Evolutionary conservation across 2,888 invertebrate species (phyloP), one percentile per base, ranked within the genome.

Genomic region (Orthonychiurus folsomi): DNA sequence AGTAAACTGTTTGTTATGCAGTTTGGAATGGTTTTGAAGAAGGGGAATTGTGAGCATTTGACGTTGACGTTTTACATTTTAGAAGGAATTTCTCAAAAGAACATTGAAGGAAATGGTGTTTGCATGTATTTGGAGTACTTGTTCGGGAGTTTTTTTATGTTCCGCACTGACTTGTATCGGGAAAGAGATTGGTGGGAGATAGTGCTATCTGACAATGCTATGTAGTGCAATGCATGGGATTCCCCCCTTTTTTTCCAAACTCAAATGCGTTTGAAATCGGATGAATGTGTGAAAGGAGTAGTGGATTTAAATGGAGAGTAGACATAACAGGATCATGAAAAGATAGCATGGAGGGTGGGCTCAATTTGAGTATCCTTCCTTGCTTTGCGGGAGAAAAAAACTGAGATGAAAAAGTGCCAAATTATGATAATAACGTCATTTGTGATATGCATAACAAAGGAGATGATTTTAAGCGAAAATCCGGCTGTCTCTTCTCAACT

Each of bases 371-470:
- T 37, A 57, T n/a, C 18, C 37, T 3, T 9, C 61, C 47, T 60
- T 62, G 58, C 61, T 63, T 69, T 60, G 60, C 64, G 65, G 65
- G 66, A 66, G 64, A 63, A 66, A 65, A 65, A 63, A 66, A 64
- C 66, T 65, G 66, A 66, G 65, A 69, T 69, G 69, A 69, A 66
- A 68, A 69, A 69, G 66, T 69, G 66, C 66, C 66, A 69, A 69
- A 66, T 69, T 69, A 69, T 69, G 65, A 69, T 69, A 69, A 69
- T 69, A 65, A 65, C 66, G 65, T 69, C 69, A 69, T 69, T 69
- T 69, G 65, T 66, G 69, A 69, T 69, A 69, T 69, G 66, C 69
- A 69, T 69, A 65, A 69, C 69, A 69, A 69, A 68, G 66, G 69
- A 69, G 69, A 66, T 69, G 69, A 66, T 66, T 66, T 66, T 69